These are phyloP conservation scores for Ctenodactylus gundi DNA, from an alignment of 2,113 vertebrate species.

Conservation along the genomic window DNA sequence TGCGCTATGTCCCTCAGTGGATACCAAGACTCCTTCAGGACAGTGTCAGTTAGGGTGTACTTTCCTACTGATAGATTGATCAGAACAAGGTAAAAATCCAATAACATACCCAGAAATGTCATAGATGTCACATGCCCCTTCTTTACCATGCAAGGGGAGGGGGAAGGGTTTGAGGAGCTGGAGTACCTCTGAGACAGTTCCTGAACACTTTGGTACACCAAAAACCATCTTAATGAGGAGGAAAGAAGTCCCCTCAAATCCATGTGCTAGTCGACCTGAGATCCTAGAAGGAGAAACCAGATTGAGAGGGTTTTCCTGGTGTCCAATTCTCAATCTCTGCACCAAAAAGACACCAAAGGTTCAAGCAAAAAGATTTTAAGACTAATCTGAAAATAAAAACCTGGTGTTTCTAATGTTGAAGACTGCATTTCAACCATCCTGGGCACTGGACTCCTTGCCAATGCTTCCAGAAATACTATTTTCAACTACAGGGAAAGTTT, in stretches of 20 bases:
- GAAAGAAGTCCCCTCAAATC: background rate
- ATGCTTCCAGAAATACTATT: background rate
- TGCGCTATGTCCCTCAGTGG: background rate
- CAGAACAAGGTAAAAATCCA: background rate
- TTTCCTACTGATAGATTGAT: background rate
- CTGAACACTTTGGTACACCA: rapidly evolving
- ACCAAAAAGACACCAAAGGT: background rate
- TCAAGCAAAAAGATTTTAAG: background rate
- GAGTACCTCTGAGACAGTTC: background rate
- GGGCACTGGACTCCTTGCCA: background rate
- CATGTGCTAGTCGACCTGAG: background rate
- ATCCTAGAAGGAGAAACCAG: background rate
- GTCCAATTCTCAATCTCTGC: background rate
- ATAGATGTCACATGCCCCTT: background rate
- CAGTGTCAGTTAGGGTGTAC: background rate
- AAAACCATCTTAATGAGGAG: background rate
- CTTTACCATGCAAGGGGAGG: background rate
- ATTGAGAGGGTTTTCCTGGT: background rate
- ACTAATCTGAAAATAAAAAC: background rate
- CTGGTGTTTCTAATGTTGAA: background rate
- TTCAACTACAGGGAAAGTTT: background rate
- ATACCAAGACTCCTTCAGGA: background rate
- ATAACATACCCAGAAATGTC: background rate
- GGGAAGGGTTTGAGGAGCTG: background rate
- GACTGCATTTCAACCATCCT: background rate